These are phyloP conservation scores for Morpho achilles DNA, from an alignment of 2,888 invertebrate genomes.

Conservation along the genomic window DNA sequence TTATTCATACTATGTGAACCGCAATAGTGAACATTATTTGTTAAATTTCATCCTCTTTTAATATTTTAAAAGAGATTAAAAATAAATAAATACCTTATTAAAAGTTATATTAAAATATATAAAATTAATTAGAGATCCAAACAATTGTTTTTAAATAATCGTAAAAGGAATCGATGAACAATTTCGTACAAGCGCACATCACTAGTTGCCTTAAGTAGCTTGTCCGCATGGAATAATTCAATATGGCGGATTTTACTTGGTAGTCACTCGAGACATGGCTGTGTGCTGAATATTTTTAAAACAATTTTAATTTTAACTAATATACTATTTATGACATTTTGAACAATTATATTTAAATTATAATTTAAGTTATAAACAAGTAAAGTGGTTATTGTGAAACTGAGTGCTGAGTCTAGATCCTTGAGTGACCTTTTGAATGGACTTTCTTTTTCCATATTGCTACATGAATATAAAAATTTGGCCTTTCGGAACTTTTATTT, in stretches of 20 bases:
- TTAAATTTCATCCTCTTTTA: too few relatives aligned
- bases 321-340: slow-evolving; percentile 43
- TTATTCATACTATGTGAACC: too few relatives aligned
- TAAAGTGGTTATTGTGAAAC: slow-evolving; percentile 57
- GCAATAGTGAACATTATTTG: too few relatives aligned
- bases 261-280: slow-evolving; percentile 65
- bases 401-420: slow-evolving; percentile 66
- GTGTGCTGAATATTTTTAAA: slow-evolving; percentile 55
- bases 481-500: slow-evolving; percentile 42
- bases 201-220: slow-evolving; percentile 51
- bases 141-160: slow-evolving; percentile 10
- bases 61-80: too few relatives aligned
- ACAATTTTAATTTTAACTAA: slow-evolving; percentile 37
- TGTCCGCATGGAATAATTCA: slow-evolving; percentile 67
- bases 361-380: slow-evolving; percentile 58
- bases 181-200: slow-evolving; percentile 65
- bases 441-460: slow-evolving; percentile 75
- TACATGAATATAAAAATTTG: slow-evolving; percentile 44
- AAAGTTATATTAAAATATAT: too few relatives aligned
- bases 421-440: slow-evolving; percentile 72
- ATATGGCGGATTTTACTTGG: slow-evolving; percentile 72
- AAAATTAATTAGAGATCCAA: too few relatives aligned
- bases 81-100: too few relatives aligned
- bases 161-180: slow-evolving; percentile 45
- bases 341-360: slow-evolving; percentile 47